phyloP scores from a whole-genome alignment of 1,140 invertebrate species.

The Apis florea region DNA sequence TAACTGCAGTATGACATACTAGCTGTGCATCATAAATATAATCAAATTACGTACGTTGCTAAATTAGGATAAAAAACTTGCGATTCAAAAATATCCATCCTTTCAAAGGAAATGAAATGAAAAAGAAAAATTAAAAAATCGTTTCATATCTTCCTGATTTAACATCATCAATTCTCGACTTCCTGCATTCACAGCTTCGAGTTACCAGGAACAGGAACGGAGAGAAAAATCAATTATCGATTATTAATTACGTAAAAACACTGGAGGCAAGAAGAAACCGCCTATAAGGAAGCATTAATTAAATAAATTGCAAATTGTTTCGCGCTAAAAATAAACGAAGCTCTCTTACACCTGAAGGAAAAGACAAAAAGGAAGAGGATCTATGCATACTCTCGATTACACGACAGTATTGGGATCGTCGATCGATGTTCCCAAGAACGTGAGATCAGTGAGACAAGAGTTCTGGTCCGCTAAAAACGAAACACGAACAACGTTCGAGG shows the following conservation, averaged over 20 bases:
- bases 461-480: conserved; percentile 69
- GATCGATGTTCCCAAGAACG: conserved; percentile 57
- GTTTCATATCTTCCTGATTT: neutral
- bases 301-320: neutral
- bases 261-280: neutral
- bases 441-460: conserved; percentile 72
- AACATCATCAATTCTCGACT: neutral
- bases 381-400: neutral
- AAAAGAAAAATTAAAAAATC: neutral
- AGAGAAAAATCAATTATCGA: neutral
- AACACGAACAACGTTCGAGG: conserved; percentile 28
- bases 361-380: neutral
- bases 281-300: neutral
- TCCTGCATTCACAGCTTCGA: neutral
- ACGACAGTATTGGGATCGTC: neutral
- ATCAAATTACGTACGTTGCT: neutral
- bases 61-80: neutral
- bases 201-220: neutral
- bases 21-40: neutral
- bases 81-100: no score
- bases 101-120: neutral
- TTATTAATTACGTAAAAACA: no score
- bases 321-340: no score
- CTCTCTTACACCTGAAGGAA: neutral
- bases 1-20: neutral